Base-by-base conservation (phyloP, 2,113 vertebrate species). In the Callionymus lyra region DNA sequence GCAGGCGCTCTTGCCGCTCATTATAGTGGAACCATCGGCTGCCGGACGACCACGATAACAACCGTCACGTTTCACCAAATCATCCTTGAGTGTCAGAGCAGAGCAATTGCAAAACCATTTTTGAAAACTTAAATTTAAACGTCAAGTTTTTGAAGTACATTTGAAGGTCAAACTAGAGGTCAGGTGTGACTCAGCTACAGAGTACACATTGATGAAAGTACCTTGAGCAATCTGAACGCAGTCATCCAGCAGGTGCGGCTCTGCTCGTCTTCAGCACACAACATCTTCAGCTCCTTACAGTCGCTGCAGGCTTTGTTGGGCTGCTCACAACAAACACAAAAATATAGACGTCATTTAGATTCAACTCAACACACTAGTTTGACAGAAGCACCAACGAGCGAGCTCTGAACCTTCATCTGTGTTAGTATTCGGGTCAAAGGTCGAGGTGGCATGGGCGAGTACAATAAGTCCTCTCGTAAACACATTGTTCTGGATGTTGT, bases 221-320 rank as follows among this genome's bases (percentile, higher is more conserved):
- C 95, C 88, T 99, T 99, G 56, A 98, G 82, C 17, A 99, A 89
- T 58, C 94, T 83, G 82, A 97, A 95, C 1, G 92, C 92, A 0
- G 90, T 97, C 86, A 96, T 90, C 95, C 95, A 99, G 83, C 93
- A 97, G 0, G 85, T 87, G 17, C 91, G 77, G 79, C 87, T 88
- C 76, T 94, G 94, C 40, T 98, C 94, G 2, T 98, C 94, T 51
- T 98, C 94, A 0, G 94, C 92, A 61, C 95, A 97, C 54, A 98
- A 78, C 84, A 97, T 82, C 58, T 91, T 84, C 39, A 95, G 74
- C 46, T 97, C 95, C 68, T 97, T 99, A 2, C 83, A 74, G 69
- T 97, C 92, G 2, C 77, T 87, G 68, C 83, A 88, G 48, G 83
- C 85, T 78, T 88, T 95, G 71, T 88, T 93, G 60, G 92, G 90